Evolutionary conservation across 2,113 vertebrate species (phyloP), one percentile per base, ranked within the genome.

Genomic region (Lepisosteus oculatus): DNA sequence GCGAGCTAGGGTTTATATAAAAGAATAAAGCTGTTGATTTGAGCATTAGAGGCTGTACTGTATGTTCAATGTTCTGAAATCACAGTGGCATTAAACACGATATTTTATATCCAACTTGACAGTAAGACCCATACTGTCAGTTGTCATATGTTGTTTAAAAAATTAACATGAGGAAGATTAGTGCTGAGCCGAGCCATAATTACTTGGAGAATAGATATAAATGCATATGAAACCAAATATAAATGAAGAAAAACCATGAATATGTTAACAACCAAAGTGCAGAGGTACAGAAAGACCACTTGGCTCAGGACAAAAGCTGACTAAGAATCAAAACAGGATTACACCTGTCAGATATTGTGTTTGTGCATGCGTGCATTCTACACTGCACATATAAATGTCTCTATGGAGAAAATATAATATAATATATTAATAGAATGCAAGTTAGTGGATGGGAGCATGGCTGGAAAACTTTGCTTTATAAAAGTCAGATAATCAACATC

Each of bases 101-200:
- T 83, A 81, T 89, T 90, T 89, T 85, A 51, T 81, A 77, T 76
- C 75, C 83, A 80, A 74, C 84, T 88, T 85, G 64, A 72, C 76
- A 6, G 47, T 51, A 51, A 51, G 9, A 51, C 47, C 47, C 5
- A 51, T 51, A 51, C 47, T 51, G 47, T 5, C 47, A 51, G 47
- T 51, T 51, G 29, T 29, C 47, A 73, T 59, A 67, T 64, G 62
- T 79, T 71, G 80, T 78, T 79, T 80, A 81, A 83, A 85, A 86
- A 87, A 91, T 88, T 88, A 85, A 70, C 86, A 73, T 74, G 81
- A 90, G 88, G 91, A 91, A 89, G 89, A 90, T 85, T 84, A 88
- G 84, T 90, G 89, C 78, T 67, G 55, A 67, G 61, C 17, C 79
- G 81, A 88, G 47, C 5, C 9, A 6, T 51, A 51, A 2, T 6